These are phyloP conservation scores for Kobus ellipsiprymnus DNA, from an alignment of 2,113 vertebrate genomes.

Conservation along the genomic window DNA sequence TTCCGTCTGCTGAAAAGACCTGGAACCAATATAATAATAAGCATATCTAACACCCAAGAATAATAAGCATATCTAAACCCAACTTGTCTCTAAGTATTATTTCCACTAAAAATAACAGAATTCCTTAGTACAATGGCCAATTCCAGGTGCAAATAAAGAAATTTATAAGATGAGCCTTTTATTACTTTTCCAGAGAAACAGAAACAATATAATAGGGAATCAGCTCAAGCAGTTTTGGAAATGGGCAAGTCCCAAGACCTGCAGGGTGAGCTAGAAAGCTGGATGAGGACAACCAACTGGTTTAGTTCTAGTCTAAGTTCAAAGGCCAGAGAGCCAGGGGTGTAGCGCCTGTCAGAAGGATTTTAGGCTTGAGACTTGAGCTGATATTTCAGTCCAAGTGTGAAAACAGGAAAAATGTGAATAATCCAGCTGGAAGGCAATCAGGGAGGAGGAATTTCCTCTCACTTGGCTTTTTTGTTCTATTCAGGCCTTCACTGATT, in stretches of 20 bases:
- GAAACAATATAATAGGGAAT: neutral
- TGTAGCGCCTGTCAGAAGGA: neutral
- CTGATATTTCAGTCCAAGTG: neutral
- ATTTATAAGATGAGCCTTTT: neutral
- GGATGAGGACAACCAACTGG: neutral
- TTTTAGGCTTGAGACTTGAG: neutral
- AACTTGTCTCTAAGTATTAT: neutral
- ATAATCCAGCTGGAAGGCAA: neutral
- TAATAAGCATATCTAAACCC: neutral
- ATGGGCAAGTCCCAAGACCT: neutral
- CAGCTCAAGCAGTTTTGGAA: neutral
- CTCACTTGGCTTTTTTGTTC: neutral
- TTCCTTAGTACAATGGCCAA: neutral
- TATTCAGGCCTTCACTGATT: neutral
- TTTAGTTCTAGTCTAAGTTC: neutral
- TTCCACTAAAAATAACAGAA: neutral
- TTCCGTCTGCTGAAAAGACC: neutral
- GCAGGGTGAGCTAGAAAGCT: neutral
- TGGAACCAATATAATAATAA: neutral
- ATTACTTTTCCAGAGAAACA: neutral
- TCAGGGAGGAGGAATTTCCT: neutral
- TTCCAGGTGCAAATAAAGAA: neutral
- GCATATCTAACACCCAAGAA: neutral
- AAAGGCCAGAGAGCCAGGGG: neutral
- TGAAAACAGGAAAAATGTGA: neutral